Conservation (phyloP, 2,113 vertebrate species). For the Galeopterus variegatus region DNA sequence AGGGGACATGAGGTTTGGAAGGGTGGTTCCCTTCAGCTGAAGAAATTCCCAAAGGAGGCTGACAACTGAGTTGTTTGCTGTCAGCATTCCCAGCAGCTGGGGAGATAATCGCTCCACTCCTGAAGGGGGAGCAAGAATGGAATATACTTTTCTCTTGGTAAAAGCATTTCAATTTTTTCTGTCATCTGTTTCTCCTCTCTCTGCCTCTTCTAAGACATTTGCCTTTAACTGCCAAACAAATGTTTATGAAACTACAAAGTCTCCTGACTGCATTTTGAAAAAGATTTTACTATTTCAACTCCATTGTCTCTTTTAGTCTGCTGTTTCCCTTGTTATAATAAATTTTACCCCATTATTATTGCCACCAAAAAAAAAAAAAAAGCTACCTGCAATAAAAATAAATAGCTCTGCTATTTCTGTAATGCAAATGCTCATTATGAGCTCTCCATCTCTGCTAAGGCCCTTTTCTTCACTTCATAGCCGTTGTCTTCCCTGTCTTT, state of each 20-base stretch:
- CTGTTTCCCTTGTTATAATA: background rate
- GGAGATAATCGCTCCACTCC: background rate
- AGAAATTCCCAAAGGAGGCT: background rate
- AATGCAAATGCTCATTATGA: background rate
- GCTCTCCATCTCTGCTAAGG: background rate
- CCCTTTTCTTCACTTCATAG: background rate
- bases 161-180: background rate
- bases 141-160: background rate
- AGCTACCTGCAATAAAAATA: background rate
- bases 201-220: background rate
- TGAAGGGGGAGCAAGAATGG: background rate
- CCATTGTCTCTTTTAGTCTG: background rate
- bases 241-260: background rate
- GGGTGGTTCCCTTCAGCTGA: background rate
- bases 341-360: background rate
- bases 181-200: conserved; percentile 8
- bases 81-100: background rate
- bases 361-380: background rate
- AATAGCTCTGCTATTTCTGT: background rate
- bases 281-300: background rate
- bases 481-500: background rate
- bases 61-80: background rate
- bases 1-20: background rate
- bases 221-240: background rate
- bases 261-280: background rate